Base-by-base conservation (phyloP, 1,140 invertebrate species). In the Vanessa atalanta region DNA sequence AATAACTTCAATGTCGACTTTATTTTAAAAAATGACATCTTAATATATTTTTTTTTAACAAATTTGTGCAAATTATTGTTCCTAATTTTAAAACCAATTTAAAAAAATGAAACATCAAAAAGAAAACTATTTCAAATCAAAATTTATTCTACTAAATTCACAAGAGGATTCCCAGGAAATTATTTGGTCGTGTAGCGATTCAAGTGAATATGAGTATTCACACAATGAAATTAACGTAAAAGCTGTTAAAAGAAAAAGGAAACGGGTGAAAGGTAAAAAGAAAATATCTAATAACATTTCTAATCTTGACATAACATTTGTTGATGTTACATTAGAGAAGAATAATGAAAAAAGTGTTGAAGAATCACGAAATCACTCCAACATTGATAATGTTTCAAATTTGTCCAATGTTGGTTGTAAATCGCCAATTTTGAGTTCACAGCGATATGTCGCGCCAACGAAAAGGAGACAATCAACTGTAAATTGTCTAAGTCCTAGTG, bases 141-240 rank as follows among this genome's bases (percentile, higher is more conserved):
- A 88, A 78, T 91, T 90, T 68, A 15, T 72, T 16, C 73, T 89
- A 47, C 65, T 92, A 67, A 84, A 88, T 69, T 87, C 86, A 23
- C 88, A 90, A 79, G 82, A 88, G 66, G 65, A 75, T 26, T 73
- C 53, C 20, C 83, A 89, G 69, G 85, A 88, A 65, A 92, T 92
- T n/a, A 83, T 79, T 53, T 91, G 87, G 87, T 57, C 53, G 9
- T 83, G 78, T 1, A 90, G 86, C 69, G 86, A 88, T 51, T 87
- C 86, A 4, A 89, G 88, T 76, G 90, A 90, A 15, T 81, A 82
- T 37, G 88, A 89, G 73, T 80, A 83, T 47, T 60, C 65, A 12
- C 20, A 65, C n/a, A 75, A 77, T 48, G 47, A 61, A 74, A 64
- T 63, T 31, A 63, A 63, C 60, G 8, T 63, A 63, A 57, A 57